A percentile compares a stretch with the other conserved stretches of the same genome.
Conservation (phyloP, 2,888 invertebrate species). For the Hedychridium roseum region DNA sequence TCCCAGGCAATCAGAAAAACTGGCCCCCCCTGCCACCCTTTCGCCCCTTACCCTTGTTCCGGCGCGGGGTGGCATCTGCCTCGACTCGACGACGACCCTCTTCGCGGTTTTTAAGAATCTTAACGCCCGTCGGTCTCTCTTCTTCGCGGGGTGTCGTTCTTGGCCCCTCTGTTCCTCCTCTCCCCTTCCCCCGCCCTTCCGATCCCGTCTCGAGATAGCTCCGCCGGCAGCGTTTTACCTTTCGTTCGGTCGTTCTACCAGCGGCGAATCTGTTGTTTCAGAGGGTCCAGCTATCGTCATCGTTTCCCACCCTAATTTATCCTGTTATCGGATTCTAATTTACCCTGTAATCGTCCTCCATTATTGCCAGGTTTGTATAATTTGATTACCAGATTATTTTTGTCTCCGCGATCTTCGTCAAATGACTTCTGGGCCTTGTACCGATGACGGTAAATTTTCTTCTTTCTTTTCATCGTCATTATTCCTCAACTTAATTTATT, state of each 20-base stretch:
- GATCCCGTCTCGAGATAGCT: conserved; percentile 45
- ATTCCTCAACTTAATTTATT: too few species aligned
- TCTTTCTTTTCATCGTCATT: too few species aligned
- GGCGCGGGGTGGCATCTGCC: conserved; percentile 34
- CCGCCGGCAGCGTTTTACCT: conserved; percentile 47
- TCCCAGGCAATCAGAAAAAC: conserved; percentile 63
- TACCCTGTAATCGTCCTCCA: neutral
- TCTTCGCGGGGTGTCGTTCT: too few species aligned
- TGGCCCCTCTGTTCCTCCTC: conserved; percentile 2
- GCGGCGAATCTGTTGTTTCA: conserved; percentile 30
- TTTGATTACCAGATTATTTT: too few species aligned
- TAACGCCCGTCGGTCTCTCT: conserved; percentile 42
- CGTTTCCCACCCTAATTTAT: conserved; percentile 4
- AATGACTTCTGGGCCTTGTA: neutral
- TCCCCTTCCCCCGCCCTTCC: conserved; percentile 21
- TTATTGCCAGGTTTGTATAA: too few species aligned
- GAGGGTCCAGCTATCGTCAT: conserved; percentile 25
- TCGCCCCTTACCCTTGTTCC: conserved; percentile 18
- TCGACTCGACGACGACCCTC: conserved; percentile 28
- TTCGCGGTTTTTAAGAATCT: conserved; percentile 54
- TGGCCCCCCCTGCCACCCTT: conserved; percentile 34
- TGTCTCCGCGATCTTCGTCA: too few species aligned
- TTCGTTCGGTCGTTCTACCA: conserved; percentile 36
- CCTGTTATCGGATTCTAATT: neutral
- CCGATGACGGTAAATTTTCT: neutral